These are phyloP conservation scores for Daphoenositta chrysoptera DNA, from an alignment of 2,113 vertebrate species.

Conservation along the genomic window DNA sequence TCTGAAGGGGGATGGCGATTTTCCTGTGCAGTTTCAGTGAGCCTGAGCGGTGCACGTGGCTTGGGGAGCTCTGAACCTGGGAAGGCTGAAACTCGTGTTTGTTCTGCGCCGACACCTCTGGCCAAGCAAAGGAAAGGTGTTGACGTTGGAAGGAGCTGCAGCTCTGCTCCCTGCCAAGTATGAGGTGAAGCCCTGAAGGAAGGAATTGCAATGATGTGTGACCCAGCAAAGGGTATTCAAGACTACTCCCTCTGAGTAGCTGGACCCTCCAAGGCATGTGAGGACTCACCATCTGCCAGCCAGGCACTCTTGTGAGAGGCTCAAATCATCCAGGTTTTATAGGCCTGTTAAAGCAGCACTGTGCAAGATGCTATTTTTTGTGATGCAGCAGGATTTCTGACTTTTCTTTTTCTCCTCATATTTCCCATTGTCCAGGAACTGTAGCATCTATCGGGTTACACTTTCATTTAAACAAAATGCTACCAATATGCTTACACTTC, in stretches of 20 bases:
- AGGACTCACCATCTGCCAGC: neutral
- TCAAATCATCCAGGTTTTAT: neutral
- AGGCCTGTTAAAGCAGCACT: neutral
- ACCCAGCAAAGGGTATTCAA: neutral
- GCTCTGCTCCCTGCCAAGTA: neutral
- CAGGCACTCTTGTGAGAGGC: neutral
- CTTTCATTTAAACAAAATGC: neutral
- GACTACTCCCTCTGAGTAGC: neutral
- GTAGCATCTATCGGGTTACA: neutral
- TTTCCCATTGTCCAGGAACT: neutral
- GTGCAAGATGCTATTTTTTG: neutral
- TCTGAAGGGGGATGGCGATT: neutral
- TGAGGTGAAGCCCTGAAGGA: neutral
- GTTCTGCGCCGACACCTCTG: neutral
- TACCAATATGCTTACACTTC: neutral
- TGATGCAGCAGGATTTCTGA: neutral
- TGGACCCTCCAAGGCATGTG: neutral
- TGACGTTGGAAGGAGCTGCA: neutral
- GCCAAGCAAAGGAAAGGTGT: neutral
- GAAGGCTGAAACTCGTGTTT: neutral
- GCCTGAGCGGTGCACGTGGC: neutral
- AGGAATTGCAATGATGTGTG: neutral
- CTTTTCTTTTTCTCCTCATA: neutral
- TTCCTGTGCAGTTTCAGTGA: neutral
- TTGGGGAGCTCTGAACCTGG: neutral